Base-by-base conservation (phyloP, 1,140 invertebrate species). In the Leptestheria dahalacensis region DNA sequence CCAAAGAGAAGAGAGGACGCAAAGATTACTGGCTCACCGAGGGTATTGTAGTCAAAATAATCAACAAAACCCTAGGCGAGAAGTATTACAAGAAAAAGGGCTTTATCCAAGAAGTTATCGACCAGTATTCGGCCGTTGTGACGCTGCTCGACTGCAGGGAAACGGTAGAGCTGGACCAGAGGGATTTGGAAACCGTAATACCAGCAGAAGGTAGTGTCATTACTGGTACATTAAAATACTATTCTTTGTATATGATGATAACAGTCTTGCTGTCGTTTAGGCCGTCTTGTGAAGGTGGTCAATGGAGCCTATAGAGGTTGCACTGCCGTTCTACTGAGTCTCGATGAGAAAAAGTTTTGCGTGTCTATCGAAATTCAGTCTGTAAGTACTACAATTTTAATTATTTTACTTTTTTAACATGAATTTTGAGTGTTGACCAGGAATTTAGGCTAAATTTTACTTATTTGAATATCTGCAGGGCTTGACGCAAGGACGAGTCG, bases 161-260 rank as follows among this genome's bases (percentile, higher is more conserved):
- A 61, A 82, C 85, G 64, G 67, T 91, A 1, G 86, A 86, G 74
- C 71, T 92, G 2, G 83, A 87, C 70, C 84, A 97, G 74, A 82
- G 83, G 58, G 85, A 97, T 72, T 70, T 97, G 60, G 92, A 98
- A 73, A 98, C 94, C 0, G 94, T 99, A 0, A 93, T 99, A 68
- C 95, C 95, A 20, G 84, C 85, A 0, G 71, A 85, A 60, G 91
- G 89, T 10, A 78, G 54, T n/a, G n/a, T n/a, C n/a, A n/a, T n/a
- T n/a, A n/a, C n/a, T n/a, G n/a, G n/a, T n/a, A n/a, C n/a, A n/a
- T n/a, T n/a, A n/a, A n/a, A n/a, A n/a, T n/a, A n/a, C n/a, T n/a
- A n/a, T n/a, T n/a, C n/a, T n/a, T n/a, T n/a, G n/a, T n/a, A n/a
- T n/a, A n/a, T 4, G 4, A 46, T 41, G n/a, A 23, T 61, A 18